Evolutionary conservation across 2,888 invertebrate genomes (phyloP), one percentile per base, ranked within the genome.

Genomic region (Chromoteleia sp.): DNA sequence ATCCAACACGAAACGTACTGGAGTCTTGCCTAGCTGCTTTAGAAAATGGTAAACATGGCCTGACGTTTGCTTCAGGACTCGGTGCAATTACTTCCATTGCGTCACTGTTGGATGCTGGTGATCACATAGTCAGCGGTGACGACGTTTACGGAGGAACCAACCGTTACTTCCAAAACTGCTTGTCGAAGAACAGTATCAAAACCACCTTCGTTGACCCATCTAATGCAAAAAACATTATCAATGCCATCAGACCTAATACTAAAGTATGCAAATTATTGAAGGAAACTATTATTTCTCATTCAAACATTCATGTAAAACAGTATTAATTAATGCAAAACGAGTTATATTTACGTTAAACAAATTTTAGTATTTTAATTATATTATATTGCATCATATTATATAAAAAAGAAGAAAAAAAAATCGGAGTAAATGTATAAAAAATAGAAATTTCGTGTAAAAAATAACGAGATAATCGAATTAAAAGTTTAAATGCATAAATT

Each of bases 111-210:
- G 94, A 94, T 83, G 87, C 93, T 78, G 99, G 99, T 0, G 99
- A 99, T 90, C 98, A 99, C 89, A 93, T 99, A 8, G 92, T 99
- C 45, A 95, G 96, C 87, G 95, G 96, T 78, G 98, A 99, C 91
- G 99, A 99, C 92, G 94, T 99, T 2, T 99, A 99, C 89, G 99
- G 99, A 63, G 99, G 99, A 17, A 97, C 97, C 0, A 96, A 96
- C 88, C 94, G 98, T 85, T 88, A 81, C 30, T 95, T 94, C 89
- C 94, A 95, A 83, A 93, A 94, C 88, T 94, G 95, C 70, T 93
- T 93, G 0, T 83, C 93, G 0, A 94, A 94, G 85, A 94, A 96
- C 89, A 96, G 96, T 1, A 93, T 99, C 17, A 93, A 95, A 85
- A 93, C 95, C 8, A 94, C 95, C 5, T 96, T 98, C 90, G 94